Evolutionary conservation across 2,113 vertebrate genomes (phyloP), one percentile per base, ranked within the genome.

Genomic region (Takifugu flavidus): DNA sequence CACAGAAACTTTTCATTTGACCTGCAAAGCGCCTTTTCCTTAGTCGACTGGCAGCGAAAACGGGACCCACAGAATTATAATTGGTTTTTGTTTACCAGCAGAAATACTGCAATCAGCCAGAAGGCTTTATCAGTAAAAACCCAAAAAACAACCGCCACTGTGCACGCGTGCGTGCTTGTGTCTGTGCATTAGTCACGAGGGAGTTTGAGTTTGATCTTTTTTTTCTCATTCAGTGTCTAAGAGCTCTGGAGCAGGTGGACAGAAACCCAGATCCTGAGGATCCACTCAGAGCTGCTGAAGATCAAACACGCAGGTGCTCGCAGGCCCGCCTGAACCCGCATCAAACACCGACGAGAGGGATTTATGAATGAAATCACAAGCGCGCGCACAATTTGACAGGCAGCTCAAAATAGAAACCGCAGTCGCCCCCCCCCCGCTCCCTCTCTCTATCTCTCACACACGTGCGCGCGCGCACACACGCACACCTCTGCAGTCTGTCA

Each of bases 21-120:
- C 67, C 76, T 50, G 49, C 75, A 47, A 31, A 66, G 53, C 62
- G 59, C 25, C 54, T 28, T 42, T 27, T 55, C 25, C 51, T 51
- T 1, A 3, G 1, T 25, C 8, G 6, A n/a, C 4, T 49, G 31
- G 31, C 6, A 34, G 31, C 11, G 34, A 20, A 20, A 20, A 39
- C 34, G 7, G 66, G 73, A 66, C 20, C 20, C 20, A 65, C 46
- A 51, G 62, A 82, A 63, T 74, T 60, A 80, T 86, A 85, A 87
- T 83, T 85, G 80, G 78, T 73, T 87, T 89, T 46, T 85, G 66
- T 86, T 89, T 83, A 82, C 77, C 72, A 72, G 65, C 71, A 67
- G 64, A 47, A n/a, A 66, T 49, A 71, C 74, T 79, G 69, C 70
- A 89, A 88, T 89, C 86, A 88, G 83, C 59, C 53, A 53, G 77